Evolutionary conservation across 2,888 invertebrate species (phyloP), one percentile per base, ranked within the genome.

Genomic region (Agrotis exclamationis): DNA sequence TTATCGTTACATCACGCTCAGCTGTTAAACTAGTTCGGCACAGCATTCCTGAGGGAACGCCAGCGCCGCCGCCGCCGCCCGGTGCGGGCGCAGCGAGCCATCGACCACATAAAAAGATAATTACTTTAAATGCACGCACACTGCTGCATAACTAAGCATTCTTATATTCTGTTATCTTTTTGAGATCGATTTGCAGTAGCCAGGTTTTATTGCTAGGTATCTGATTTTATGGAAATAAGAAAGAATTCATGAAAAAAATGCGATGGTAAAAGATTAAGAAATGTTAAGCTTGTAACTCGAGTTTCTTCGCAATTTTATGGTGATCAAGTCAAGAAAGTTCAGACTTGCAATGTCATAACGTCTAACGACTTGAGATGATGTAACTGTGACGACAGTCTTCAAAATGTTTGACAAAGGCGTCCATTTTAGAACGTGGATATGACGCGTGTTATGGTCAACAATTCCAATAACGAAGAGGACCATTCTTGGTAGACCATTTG

Each of bases 41-140:
- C 88, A 76, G 85, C 94, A 95, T 94, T 94, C 94, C 94, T 92
- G 88, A 93, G 94, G 95, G 94, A 94, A 94, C 90, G 94, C 92
- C 91, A 89, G 87, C 87, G 85, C 74, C 90, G 94, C 92, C 91
- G 89, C 87, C 87, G 85, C 74, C 56, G 69, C 93, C 92, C 91
- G 89, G 87, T 87, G 85, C 74, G 50, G 67, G 56, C 69, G 79
- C 69, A 53, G 51, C 82, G 81, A 85, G 89, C 89, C 89, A 88
- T 85, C 88, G 80, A 77, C 83, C 83, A 85, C 82, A 85, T 80
- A 86, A 87, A 88, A 85, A 85, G 76, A 84, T 87, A 89, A 90
- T 89, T 89, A 87, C 75, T 80, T 80, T 69, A 79, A 85, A 87
- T 83, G 84, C 82, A 78, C 74, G 82, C 74, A 83, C 64, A 76